These are phyloP conservation scores for Andrena dorsata DNA, from an alignment of 2,888 invertebrate genomes.

Conservation along the genomic window DNA sequence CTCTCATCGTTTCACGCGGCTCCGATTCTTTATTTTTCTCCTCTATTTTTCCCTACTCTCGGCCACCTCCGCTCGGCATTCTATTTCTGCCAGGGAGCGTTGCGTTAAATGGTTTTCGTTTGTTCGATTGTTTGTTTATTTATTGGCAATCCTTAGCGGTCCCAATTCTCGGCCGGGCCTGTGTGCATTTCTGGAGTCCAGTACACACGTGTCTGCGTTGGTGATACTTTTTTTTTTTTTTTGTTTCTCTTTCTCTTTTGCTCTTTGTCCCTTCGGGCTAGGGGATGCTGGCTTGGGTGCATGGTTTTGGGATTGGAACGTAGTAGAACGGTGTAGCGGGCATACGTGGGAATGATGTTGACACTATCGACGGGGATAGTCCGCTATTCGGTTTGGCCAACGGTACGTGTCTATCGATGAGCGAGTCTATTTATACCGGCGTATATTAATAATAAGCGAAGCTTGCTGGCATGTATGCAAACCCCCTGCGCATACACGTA, in stretches of 20 bases:
- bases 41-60: not conserved
- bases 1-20: not conserved
- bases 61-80: not conserved
- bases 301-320: too few relatives aligned
- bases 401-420: not conserved
- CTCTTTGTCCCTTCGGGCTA: too few relatives aligned
- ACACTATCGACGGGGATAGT: not conserved
- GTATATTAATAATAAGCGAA: conserved; percentile 35
- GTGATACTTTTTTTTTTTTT: too few relatives aligned
- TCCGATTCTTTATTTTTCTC: not conserved
- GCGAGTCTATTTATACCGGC: not conserved
- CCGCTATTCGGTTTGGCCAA: conserved; percentile 9
- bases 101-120: not conserved
- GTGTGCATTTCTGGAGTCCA: conserved; percentile 37
- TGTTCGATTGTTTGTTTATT: not conserved
- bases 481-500: not conserved
- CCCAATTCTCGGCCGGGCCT: too few relatives aligned
- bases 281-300: too few relatives aligned
- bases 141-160: too few relatives aligned
- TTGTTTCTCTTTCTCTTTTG: too few relatives aligned
- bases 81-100: not conserved
- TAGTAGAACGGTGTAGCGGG: too few relatives aligned
- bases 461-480: conserved; percentile 23
- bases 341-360: too few relatives aligned
- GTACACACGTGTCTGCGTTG: conserved; percentile 50